Conservation (phyloP, 2,888 invertebrate genomes). For the Eupithecia insigniata region DNA sequence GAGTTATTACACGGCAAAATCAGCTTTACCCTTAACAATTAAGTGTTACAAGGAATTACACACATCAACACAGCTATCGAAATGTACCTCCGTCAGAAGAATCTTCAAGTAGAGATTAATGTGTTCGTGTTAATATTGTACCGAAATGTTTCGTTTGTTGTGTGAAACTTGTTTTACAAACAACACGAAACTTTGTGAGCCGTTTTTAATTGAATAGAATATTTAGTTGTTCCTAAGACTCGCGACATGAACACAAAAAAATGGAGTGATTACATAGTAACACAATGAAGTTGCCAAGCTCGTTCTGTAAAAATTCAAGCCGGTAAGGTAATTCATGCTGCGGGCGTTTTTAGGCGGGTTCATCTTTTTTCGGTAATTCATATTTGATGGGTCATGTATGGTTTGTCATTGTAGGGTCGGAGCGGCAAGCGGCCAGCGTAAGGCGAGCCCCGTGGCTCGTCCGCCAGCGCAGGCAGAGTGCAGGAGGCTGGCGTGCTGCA, state of each 20-base stretch:
- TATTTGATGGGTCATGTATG: constrained; percentile 39
- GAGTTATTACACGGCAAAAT: constrained; percentile 25
- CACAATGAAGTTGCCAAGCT: constrained; percentile 26
- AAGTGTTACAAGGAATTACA: constrained; percentile 21
- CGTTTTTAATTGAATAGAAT: constrained; percentile 3
- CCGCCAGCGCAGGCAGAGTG: constrained; percentile 53
- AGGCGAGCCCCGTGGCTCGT: constrained; percentile 47
- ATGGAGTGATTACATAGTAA: constrained; percentile 1
- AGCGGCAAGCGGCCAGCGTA: constrained; percentile 35
- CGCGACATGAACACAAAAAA: constrained; percentile 9
- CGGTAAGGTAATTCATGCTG: constrained; percentile 29
- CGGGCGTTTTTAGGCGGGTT: constrained; percentile 29
- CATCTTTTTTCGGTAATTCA: constrained; percentile 41
- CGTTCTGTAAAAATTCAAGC: constrained; percentile 23
- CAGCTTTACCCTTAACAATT: constrained; percentile 19
- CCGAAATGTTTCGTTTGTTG: not conserved
- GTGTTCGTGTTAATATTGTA: constrained; percentile 13
- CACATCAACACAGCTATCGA: constrained; percentile 13
- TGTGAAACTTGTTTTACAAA: constrained; percentile 3
- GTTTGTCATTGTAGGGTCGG: constrained; percentile 28
- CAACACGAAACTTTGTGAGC: constrained; percentile 6
- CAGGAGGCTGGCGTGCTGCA: constrained; percentile 46
- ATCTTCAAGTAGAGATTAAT: constrained; percentile 12
- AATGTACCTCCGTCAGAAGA: constrained; percentile 10
- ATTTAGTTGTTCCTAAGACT: not conserved